Evolutionary conservation across 2,888 invertebrate species (phyloP).

Genomic region (Monoplex corrugatus): DNA sequence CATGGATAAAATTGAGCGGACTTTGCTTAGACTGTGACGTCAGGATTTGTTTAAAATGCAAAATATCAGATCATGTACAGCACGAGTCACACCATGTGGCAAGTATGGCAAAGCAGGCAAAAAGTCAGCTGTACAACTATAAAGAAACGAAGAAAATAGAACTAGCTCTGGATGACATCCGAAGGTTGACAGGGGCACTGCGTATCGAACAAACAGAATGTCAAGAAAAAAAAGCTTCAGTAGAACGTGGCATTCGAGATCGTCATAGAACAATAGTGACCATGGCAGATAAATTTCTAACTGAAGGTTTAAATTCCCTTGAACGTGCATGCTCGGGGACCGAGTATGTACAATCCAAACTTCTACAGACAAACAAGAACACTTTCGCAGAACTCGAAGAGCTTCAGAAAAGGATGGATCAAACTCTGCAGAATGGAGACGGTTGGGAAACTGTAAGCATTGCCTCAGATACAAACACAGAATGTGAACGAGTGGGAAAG

Average conservation of each 20-base stretch:
- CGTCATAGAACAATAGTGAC: not conserved
- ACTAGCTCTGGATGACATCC: not conserved
- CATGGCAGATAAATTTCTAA: not conserved
- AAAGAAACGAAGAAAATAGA: not conserved
- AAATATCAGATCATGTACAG: not conserved
- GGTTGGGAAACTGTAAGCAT: not conserved
- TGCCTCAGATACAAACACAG: not conserved
- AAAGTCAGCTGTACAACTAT: not conserved
- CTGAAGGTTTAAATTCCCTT: not conserved
- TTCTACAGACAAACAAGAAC: not conserved
- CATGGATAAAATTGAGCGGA: not conserved
- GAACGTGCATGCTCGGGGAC: not conserved
- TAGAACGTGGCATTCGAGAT: not conserved
- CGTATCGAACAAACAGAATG: not conserved
- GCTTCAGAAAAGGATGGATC: not conserved
- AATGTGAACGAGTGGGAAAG: not conserved
- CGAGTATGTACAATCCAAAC: not conserved
- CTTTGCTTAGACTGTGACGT: constrained; percentile 14
- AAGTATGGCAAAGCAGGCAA: not conserved
- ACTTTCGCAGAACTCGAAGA: not conserved
- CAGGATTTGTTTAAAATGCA: not conserved
- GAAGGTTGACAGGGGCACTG: no score
- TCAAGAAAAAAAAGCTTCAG: not conserved
- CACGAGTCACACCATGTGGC: not conserved
- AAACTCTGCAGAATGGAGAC: not conserved